These are phyloP conservation scores for Phocides pigmalion DNA, from an alignment of 1,140 invertebrate genomes.

Conservation along the genomic window DNA sequence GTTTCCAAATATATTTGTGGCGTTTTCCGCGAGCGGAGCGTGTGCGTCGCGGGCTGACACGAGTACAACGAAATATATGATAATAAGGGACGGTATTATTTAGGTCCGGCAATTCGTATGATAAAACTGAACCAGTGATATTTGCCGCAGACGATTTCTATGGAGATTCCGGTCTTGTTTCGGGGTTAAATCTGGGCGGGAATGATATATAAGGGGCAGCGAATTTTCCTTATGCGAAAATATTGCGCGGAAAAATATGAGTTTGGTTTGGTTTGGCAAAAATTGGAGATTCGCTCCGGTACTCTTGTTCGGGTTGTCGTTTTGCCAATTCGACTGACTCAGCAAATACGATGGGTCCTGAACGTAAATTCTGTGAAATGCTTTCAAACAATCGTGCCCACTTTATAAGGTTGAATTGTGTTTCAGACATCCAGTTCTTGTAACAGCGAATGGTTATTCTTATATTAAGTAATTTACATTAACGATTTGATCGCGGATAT, in stretches of 20 bases:
- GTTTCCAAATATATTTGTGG: constrained; percentile 41
- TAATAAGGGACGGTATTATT: constrained; percentile 74
- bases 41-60: constrained; percentile 60
- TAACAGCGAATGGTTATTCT: too few relatives aligned
- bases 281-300: constrained; percentile 35
- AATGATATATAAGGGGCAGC: constrained; percentile 67
- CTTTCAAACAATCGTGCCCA: neutral
- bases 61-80: constrained; percentile 63
- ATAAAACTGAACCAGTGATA: constrained; percentile 76
- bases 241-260: constrained; percentile 57
- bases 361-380: constrained; percentile 2
- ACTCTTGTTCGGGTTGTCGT: constrained; percentile 1
- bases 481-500: too few relatives aligned
- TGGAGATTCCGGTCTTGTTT: constrained; percentile 80
- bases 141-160: constrained; percentile 78
- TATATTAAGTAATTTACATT: too few relatives aligned
- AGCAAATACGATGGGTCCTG: neutral
- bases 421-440: neutral
- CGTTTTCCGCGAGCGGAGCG: constrained; percentile 47
- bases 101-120: constrained; percentile 79
- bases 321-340: constrained; percentile 7
- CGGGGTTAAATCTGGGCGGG: constrained; percentile 73
- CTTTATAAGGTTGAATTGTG: neutral
- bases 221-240: constrained; percentile 60
- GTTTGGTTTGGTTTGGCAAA: constrained; percentile 40